phyloP scores from a whole-genome alignment of 2,113 vertebrate species.

The Zosterops japonicus region DNA sequence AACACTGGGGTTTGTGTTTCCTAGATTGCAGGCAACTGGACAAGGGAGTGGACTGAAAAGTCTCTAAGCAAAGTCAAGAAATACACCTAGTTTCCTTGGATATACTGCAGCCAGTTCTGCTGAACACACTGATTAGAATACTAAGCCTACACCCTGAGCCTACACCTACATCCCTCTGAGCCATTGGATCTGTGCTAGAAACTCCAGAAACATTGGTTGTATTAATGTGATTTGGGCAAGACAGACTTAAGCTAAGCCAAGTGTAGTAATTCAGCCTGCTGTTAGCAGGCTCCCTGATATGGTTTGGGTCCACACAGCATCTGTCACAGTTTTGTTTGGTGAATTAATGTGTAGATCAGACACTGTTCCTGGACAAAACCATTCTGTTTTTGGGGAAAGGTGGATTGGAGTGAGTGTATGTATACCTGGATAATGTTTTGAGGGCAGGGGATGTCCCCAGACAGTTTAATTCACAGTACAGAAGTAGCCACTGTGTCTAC shows the following conservation, averaged over 20 bases:
- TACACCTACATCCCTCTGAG: neutral
- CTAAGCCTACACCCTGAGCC: neutral
- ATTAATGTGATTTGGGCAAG: neutral
- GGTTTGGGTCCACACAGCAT: neutral
- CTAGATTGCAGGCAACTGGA: neutral
- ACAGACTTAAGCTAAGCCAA: neutral
- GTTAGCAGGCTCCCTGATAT: neutral
- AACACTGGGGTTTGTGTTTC: neutral
- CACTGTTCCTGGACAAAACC: neutral
- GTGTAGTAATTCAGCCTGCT: neutral
- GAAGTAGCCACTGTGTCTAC: neutral
- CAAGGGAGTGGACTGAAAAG: neutral
- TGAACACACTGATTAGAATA: neutral
- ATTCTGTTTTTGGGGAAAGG: neutral
- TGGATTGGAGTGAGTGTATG: neutral
- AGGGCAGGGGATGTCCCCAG: neutral
- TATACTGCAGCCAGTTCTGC: neutral
- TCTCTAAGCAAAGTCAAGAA: neutral
- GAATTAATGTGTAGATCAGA: neutral
- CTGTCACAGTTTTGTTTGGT: neutral
- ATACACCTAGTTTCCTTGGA: neutral
- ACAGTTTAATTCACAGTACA: neutral
- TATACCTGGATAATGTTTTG: neutral
- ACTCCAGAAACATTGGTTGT: neutral
- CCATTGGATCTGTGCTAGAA: neutral